Evolutionary conservation across 2,888 invertebrate species (phyloP).

Genomic region (Furcula furcula): DNA sequence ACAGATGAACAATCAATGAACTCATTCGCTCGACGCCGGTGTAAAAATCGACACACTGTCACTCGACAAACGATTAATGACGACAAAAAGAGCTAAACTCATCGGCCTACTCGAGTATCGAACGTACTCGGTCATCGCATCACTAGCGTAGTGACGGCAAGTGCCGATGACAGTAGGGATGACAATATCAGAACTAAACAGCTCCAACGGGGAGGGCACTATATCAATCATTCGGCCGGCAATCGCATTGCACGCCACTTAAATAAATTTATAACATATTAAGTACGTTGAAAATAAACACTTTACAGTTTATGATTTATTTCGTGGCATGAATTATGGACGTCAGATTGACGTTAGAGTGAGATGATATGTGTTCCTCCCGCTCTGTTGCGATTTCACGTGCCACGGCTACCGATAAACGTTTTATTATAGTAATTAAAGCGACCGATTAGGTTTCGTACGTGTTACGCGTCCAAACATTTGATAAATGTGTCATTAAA

Average conservation of each 20-base stretch:
- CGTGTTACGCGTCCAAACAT: slow-evolving; percentile 60
- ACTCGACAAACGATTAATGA: slow-evolving; percentile 40
- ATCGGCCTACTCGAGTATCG: slow-evolving; percentile 47
- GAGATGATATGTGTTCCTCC: slow-evolving; percentile 62
- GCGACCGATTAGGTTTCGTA: slow-evolving; percentile 62
- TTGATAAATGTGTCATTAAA: slow-evolving; percentile 68
- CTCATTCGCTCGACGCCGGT: slow-evolving; percentile 10
- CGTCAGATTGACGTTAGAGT: slow-evolving; percentile 63
- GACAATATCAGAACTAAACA: slow-evolving; percentile 65
- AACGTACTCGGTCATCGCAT: slow-evolving; percentile 33
- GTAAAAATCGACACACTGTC: slow-evolving; percentile 37
- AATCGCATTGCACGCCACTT: slow-evolving; percentile 77
- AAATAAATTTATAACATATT: slow-evolving; percentile 81
- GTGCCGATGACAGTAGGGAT: slow-evolving; percentile 32
- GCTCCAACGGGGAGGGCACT: slow-evolving; percentile 65
- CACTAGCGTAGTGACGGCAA: slow-evolving; percentile 35
- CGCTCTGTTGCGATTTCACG: slow-evolving; percentile 67
- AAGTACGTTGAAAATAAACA: slow-evolving; percentile 80
- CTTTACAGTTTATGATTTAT: slow-evolving; percentile 80
- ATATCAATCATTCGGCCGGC: slow-evolving; percentile 74
- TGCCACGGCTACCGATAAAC: slow-evolving; percentile 71
- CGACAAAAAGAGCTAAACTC: slow-evolving; percentile 59
- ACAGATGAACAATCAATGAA: slow-evolving; percentile 19
- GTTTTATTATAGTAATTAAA: slow-evolving; percentile 79
- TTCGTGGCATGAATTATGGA: slow-evolving; percentile 75